Evolutionary conservation across 2,888 invertebrate genomes (phyloP).

Genomic region (Helleia helle): DNA sequence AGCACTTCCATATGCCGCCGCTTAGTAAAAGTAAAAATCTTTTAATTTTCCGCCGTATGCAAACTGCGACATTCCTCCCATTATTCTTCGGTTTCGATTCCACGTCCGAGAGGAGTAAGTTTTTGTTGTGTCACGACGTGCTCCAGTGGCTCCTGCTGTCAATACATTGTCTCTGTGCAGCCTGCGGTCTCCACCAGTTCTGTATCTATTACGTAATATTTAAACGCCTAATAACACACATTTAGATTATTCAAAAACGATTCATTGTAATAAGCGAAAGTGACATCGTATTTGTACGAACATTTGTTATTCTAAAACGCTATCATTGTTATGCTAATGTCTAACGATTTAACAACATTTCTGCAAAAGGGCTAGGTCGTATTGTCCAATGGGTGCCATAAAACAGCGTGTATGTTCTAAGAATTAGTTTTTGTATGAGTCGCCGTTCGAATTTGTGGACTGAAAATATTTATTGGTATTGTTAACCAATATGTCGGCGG

Average conservation of each 20-base stretch:
- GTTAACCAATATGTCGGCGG: constrained; percentile 23
- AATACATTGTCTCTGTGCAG: constrained; percentile 47
- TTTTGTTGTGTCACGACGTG: constrained; percentile 59
- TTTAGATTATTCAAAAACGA: constrained; percentile 9
- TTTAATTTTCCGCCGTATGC: constrained; percentile 63
- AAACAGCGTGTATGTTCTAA: constrained; percentile 49
- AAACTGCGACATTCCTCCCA: constrained; percentile 52
- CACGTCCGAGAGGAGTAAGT: constrained; percentile 59
- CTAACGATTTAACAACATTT: constrained; percentile 55
- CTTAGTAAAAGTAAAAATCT: constrained; percentile 48
- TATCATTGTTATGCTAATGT: constrained; percentile 67
- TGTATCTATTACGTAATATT: constrained; percentile 9
- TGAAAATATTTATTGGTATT: constrained; percentile 33
- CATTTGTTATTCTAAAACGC: constrained; percentile 54
- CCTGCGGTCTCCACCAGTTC: constrained; percentile 41
- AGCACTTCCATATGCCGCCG: constrained; percentile 30
- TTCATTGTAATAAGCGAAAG: constrained; percentile 50
- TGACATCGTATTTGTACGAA: constrained; percentile 30
- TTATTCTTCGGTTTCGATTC: constrained; percentile 56
- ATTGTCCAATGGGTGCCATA: constrained; percentile 31
- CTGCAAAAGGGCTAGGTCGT: constrained; percentile 48
- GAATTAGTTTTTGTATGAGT: constrained; percentile 31
- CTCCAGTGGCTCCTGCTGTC: constrained; percentile 43
- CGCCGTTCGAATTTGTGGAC: constrained; percentile 16
- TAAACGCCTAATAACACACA: constrained; percentile 5